Base-by-base conservation (phyloP, 2,797 vertebrate species). In the Manis crassicaudata region DNA sequence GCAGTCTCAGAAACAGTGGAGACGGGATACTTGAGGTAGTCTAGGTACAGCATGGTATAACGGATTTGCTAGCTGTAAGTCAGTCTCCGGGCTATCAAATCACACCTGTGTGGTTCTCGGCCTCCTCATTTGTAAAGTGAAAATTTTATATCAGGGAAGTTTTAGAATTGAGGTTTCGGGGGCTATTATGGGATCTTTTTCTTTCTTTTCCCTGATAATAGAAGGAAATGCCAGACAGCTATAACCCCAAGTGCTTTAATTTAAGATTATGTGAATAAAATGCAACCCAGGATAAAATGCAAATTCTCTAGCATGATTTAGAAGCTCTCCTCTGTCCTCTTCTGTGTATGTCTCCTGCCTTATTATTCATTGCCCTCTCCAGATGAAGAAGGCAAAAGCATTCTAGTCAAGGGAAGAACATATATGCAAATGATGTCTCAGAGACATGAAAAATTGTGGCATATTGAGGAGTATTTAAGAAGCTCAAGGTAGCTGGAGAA, bases 381-480 rank as follows among this genome's bases (percentile, higher is more conserved):
- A 60, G 29, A 46, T 2, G 58, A 18, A 60, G n/a, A 6, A 63
- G 0, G 5, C 13, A 93, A 91, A 83, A 81, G 1, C 27, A 46
- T 62, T 63, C 4, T 35, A 52, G n/a, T 35, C 35, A 82, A n/a
- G 21, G 60, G 23, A 32, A 90, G 32, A 89, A 16, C 13, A 77
- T 16, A 46, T 27, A 46, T 23, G 72, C 6, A 73, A 54, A 83
- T 67, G 43, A 87, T 62, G 37, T 54, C 50, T 67, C 67, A 82
- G 72, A 25, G 5, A 70, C 3, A 80, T 4, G 52, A 52, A 73
- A 50, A 82, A 32, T 40, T 16, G 13, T 50, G 20, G n/a, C 27
- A 37, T 80, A 50, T 43, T n/a, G 90, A 84, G 11, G 10, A 91
- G 60, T n/a, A 68, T 46, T n/a, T 93, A 52, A 52, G 43, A 70